These are phyloP conservation scores for Excalfactoria chinensis DNA, from an alignment of 2,113 vertebrate species.

Conservation along the genomic window DNA sequence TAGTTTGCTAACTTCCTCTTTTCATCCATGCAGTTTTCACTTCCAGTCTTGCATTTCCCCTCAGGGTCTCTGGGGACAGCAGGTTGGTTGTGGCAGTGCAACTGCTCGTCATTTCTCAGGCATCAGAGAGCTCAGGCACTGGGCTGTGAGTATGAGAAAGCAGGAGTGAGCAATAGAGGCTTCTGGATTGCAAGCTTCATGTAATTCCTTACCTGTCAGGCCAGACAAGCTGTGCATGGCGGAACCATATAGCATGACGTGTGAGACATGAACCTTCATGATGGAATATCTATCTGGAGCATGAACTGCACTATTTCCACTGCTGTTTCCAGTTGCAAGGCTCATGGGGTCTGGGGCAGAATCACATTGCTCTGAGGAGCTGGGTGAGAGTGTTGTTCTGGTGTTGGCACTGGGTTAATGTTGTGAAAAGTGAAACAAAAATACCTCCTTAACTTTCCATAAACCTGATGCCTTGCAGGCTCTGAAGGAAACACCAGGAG, in stretches of 20 bases:
- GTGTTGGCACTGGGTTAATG: neutral
- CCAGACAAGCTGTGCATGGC: neutral
- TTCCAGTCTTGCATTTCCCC: neutral
- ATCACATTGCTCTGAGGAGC: neutral
- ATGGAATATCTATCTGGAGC: neutral
- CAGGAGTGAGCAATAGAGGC: neutral
- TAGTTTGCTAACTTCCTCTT: neutral
- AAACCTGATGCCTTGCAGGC: neutral
- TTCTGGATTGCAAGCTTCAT: neutral
- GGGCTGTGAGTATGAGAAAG: accelerated
- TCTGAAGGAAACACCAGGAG: neutral
- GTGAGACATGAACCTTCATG: accelerated
- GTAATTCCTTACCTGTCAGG: neutral
- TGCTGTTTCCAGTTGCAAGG: neutral
- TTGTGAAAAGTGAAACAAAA: neutral
- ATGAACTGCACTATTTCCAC: neutral
- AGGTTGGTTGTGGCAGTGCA: accelerated
- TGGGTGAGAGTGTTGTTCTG: neutral
- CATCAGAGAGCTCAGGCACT: accelerated
- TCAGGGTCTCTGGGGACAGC: neutral
- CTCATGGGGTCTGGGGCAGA: neutral
- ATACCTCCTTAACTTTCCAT: neutral
- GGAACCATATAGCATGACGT: neutral
- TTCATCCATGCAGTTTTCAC: neutral
- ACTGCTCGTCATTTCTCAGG: neutral